Evolutionary conservation across 2,113 vertebrate genomes (phyloP).

Genomic region (Cyprinodon variegatus): DNA sequence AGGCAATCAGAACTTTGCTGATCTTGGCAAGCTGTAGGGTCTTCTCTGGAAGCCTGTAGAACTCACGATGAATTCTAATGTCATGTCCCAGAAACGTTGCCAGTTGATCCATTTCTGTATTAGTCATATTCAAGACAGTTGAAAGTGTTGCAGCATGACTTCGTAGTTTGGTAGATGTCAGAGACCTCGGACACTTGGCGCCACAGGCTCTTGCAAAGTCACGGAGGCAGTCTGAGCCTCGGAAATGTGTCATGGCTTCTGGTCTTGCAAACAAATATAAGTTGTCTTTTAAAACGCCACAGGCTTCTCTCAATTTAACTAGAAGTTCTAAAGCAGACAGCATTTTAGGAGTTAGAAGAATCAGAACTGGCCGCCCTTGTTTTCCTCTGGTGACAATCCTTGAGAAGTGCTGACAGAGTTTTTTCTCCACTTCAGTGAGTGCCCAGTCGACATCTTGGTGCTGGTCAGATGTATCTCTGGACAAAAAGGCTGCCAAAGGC

Average conservation of each 20-base stretch:
- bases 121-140: conserved; percentile 34
- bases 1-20: conserved; percentile 34
- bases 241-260: conserved; percentile 30
- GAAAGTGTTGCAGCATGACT: conserved; percentile 43
- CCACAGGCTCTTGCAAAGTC: conserved; percentile 31
- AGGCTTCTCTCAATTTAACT: conserved; percentile 14
- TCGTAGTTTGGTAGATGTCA: conserved; percentile 33
- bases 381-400: conserved; percentile 24
- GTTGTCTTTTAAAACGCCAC: conserved; percentile 28
- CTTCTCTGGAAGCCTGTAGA: conserved; percentile 34
- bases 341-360: conserved; percentile 36
- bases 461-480: conserved; percentile 3
- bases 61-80: conserved; percentile 24
- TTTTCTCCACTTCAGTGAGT: conserved; percentile 24
- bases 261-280: conserved; percentile 38
- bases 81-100: conserved; percentile 43
- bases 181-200: conserved; percentile 19
- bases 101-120: conserved; percentile 42
- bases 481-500: conserved; percentile 24
- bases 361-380: not conserved
- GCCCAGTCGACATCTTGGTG: conserved; percentile 36
- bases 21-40: conserved; percentile 23
- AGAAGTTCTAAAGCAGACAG: conserved; percentile 14
- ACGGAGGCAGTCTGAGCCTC: conserved; percentile 39
- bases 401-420: conserved; percentile 22